Base-by-base conservation (phyloP, 2,888 invertebrate genomes). In the Heliconius erato region DNA sequence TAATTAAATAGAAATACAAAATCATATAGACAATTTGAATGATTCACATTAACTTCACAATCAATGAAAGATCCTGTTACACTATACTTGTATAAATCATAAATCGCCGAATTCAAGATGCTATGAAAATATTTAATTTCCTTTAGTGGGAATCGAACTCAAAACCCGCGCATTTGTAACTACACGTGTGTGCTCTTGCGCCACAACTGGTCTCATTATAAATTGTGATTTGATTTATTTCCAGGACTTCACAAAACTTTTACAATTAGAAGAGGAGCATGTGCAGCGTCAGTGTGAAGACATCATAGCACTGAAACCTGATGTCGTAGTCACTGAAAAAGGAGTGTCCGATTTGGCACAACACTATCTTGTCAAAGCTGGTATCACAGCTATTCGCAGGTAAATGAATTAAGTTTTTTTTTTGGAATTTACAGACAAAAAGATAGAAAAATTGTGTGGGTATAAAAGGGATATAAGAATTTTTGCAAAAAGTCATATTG, bases 241-340 rank as follows among this genome's bases (percentile, higher is more conserved):
- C 11, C 88, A 97, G 96, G 99, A 99, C 95, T 99, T 99, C 93
- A 98, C 99, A 0, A 97, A 98, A 89, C 98, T 99, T 91, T 96
- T 99, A 78, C 98, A 99, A 94, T 96, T 99, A 78, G 99, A 99
- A 93, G 99, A 99, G 92, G 99, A 99, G 90, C 98, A 98, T 87
- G 98, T 99, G 0, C 97, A 98, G 91, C 97, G 97, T 4, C 96
- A 99, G 86, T 99, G 99, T 90, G 98, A 98, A 11, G 99, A 99
- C 77, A 98, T 99, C 83, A 99, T 99, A 88, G 97, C 98, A 0
- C 95, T 99, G 2, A 99, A 99, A 91, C 99, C 99, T 0, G 99
- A 99, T 93, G 92, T 99, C 1, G 97, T 99, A 19, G 99, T 99
- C 93, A 99, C 99, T 0, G 99, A 99, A 95, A 99, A 99, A 94